These are phyloP conservation scores for Saguinus midas DNA, from an alignment of 2,113 vertebrate genomes.

Conservation along the genomic window DNA sequence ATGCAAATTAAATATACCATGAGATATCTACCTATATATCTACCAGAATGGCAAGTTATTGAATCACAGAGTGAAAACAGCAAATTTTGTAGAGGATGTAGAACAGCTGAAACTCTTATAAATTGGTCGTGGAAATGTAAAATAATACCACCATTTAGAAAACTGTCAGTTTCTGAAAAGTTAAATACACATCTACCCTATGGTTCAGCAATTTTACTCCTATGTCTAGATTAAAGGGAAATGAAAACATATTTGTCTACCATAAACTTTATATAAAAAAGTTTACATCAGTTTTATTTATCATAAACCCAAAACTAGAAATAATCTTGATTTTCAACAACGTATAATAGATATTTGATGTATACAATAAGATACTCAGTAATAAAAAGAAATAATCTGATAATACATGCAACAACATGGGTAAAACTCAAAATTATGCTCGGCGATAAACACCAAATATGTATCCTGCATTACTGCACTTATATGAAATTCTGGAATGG, in stretches of 20 bases:
- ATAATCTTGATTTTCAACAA: background rate
- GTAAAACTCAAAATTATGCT: background rate
- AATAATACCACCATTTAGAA: background rate
- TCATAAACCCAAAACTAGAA: background rate
- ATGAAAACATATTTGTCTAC: background rate
- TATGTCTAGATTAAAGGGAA: background rate
- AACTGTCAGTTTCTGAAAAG: background rate
- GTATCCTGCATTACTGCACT: background rate
- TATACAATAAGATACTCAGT: background rate
- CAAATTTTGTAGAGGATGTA: background rate
- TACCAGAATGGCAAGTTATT: background rate
- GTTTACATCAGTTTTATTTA: background rate
- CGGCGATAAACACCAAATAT: background rate
- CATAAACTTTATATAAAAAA: background rate
- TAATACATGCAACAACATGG: background rate
- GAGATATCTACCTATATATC: background rate
- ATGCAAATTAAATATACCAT: background rate
- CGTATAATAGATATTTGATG: background rate
- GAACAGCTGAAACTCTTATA: background rate
- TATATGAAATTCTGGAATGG: background rate
- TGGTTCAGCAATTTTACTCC: background rate
- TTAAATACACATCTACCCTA: background rate
- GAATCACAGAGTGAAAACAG: background rate
- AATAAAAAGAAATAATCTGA: background rate
- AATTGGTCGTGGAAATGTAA: background rate